phyloP scores from a whole-genome alignment of 2,888 invertebrate genomes.

The Achlya flavicornis region DNA sequence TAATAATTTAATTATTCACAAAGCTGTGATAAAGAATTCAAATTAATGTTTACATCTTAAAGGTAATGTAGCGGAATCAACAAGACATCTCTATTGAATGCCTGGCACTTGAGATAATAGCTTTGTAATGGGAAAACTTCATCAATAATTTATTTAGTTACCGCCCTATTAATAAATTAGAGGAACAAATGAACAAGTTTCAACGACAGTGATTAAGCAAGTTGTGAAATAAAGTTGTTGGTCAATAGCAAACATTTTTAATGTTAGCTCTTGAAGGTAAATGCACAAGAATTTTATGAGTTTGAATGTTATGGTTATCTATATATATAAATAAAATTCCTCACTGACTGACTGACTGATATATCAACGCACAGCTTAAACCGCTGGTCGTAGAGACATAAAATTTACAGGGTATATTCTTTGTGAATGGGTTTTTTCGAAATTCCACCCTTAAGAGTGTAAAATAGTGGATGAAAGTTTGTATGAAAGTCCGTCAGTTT shows the following conservation, averaged over 20 bases:
- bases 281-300: neutral
- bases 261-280: neutral
- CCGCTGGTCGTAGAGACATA: too few species aligned
- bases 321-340: too few species aligned
- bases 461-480: too few species aligned
- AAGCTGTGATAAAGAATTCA: conserved; percentile 8
- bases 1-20: conserved; percentile 16
- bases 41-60: conserved; percentile 13
- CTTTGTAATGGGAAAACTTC: conserved; percentile 45
- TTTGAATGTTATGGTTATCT: neutral
- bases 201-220: conserved; percentile 21
- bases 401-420: too few species aligned
- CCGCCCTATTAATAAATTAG: conserved; percentile 42
- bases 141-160: conserved; percentile 44
- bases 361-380: too few species aligned
- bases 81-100: conserved; percentile 24
- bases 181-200: conserved; percentile 17
- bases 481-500: too few species aligned
- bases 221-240: conserved; percentile 19
- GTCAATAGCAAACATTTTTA: conserved; percentile 18
- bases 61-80: conserved; percentile 43
- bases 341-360: too few species aligned
- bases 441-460: too few species aligned
- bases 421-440: too few species aligned
- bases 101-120: conserved; percentile 26